Evolutionary conservation across 2,888 invertebrate species (phyloP), one percentile per base, ranked within the genome.

Genomic region (Cabera pusaria): DNA sequence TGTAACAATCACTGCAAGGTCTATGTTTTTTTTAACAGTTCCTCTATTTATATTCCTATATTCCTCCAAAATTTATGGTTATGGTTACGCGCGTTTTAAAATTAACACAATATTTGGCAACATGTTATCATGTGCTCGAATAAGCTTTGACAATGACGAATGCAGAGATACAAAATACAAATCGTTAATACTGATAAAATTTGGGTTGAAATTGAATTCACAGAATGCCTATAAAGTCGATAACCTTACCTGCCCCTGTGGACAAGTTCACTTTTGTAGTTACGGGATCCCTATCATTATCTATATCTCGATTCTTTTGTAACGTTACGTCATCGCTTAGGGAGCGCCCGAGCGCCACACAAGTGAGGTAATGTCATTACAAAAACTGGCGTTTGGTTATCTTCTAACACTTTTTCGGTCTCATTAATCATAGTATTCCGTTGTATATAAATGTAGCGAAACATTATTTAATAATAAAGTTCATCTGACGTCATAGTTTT

Each of bases 281-380:
- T 47, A 41, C 57, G 56, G 65, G 67, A 61, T 54, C 62, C 56
- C 60, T 59, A 47, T 64, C 60, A 59, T 64, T 65, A 64, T 72
- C 59, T 41, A 33, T 14, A 56, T 62, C 49, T 56, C 16, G 32
- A 57, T 59, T 57, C 61, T 61, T 63, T 65, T 59, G 56, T 51
- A 29, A 31, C 50, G 29, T 80, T 76, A 79, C 76, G 74, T 81
- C 78, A 69, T 22, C 14, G 9, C 34, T 54, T 52, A 19, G 44
- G 49, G 57, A 56, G 59, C 36, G 41, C 25, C 42, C 32, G 65
- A 69, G 64, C 64, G 66, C 67, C 63, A 54, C 42, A 41, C 44
- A 54, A 50, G 75, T 82, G 81, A 82, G 71, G 78, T 80, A 80
- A 82, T 76, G 59, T 61, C 55, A 44, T 54, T 51, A 62, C 40